Evolutionary conservation across 2,113 vertebrate species (phyloP), one percentile per base, ranked within the genome.

Genomic region (Cyanistes caeruleus): DNA sequence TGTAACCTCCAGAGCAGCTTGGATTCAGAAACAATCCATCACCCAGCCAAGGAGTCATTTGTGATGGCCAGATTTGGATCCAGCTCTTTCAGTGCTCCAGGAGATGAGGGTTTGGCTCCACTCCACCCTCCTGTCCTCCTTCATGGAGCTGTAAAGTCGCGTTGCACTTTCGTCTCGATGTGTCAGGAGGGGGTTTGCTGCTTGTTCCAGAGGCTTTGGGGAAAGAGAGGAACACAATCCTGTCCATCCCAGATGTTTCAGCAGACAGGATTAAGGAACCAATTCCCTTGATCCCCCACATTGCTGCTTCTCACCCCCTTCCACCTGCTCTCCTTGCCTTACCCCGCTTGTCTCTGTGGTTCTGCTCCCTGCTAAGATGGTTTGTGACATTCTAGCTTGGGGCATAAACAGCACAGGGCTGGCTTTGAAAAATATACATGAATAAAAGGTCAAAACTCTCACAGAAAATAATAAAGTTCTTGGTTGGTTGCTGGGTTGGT

Each of bases 391-490:
- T 77, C 72, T 96, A 69, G 97, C 97, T 97, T 17, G 75, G 72
- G 89, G 97, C 96, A 0, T 97, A 95, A 97, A 97, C 95, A 97
- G 55, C 30, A 37, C n/a, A 64, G 64, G 90, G 52, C 67, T 88
- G 84, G 41, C 82, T 87, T 58, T 87, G 95, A 93, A 94, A 96
- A 97, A 96, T 95, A 95, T 94, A 96, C 84, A 81, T 60, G 88
- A 93, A 96, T 96, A 92, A 97, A 97, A 97, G 96, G 96, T 97
- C 95, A 97, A 59, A 91, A 90, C 69, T 97, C 90, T 93, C 83
- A 56, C 79, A 95, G 89, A 78, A 93, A 96, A 80, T 62, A 73
- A 89, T 75, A 59, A 86, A 95, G 28, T 85, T 95, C 35, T 90
- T 81, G 43, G 46, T 60, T 49, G 56, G 33, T 37, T 33, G 23